Evolutionary conservation across 1,140 invertebrate genomes (phyloP), one percentile per base, ranked within the genome.

Genomic region (Drosophila nigrodunni): DNA sequence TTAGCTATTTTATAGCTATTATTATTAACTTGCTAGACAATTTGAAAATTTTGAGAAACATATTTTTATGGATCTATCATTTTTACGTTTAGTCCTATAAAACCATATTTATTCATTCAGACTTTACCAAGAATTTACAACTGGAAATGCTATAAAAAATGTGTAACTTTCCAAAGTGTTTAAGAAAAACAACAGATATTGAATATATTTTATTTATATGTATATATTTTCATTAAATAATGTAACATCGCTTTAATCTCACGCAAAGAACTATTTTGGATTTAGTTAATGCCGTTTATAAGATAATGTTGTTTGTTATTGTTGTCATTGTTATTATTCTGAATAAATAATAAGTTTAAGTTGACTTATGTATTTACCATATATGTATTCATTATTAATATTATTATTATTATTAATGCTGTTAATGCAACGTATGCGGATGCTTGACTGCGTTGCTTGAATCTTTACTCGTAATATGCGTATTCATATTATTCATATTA

Each of bases 171-270:
- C 25, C 25, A 5, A 30, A 30, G 25, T 30, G 25, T 43, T 13
- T 43, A 43, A 76, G 65, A 49, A 43, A 68, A 68, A 80, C 37
- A 25, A 30, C 41, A 52, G 13, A n/a, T 7, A 6, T 43, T 30
- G 25, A 59, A 35, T 55, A 65, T 83, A 47, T 82, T 80, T 82
- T 90, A 81, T 92, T 91, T 85, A 87, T 92, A 82, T 87, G 82
- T 89, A 92, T 91, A 92, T 92, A 89, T 92, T 92, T 92, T 92
- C 82, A 83, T 92, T 92, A 89, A 92, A 92, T 92, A 91, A 91
- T 92, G 76, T 92, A 92, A 92, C 91, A 92, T 92, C 90, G 83
- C 89, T 92, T 92, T 89, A 89, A 88, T 92, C 85, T 87, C 80
- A 91, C 91, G 89, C 91, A 92, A 92, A 92, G 91, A 92, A 92